Evolutionary conservation across 1,140 invertebrate species (phyloP).

Genomic region (Brachionus asplanchnoidis): DNA sequence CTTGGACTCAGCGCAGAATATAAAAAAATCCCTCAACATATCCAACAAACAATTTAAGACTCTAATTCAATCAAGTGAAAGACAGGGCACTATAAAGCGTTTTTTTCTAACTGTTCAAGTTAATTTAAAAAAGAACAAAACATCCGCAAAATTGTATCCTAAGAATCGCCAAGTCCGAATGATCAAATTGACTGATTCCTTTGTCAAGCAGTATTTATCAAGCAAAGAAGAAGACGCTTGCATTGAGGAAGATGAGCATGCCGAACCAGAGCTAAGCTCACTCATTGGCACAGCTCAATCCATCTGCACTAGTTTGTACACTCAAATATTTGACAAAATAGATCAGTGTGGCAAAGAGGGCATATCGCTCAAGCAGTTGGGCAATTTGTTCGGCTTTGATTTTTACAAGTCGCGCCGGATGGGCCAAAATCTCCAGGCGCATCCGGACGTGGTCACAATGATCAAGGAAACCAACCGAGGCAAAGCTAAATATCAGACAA

Average conservation of each 20-base stretch:
- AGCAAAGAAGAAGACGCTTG: neutral
- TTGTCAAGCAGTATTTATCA: neutral
- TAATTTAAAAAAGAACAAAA: conserved; percentile 19
- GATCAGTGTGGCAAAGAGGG: conserved; percentile 21
- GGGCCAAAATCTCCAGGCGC: neutral
- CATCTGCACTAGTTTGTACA: neutral
- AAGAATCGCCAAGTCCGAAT: neutral
- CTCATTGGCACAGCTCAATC: neutral
- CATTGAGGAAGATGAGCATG: neutral
- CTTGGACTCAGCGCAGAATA: neutral
- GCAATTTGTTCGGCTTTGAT: conserved; percentile 24
- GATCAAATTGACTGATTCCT: conserved; percentile 6
- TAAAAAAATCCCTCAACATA: neutral
- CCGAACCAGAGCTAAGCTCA: neutral
- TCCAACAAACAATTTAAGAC: conserved; percentile 30
- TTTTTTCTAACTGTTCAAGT: neutral
- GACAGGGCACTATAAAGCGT: conserved; percentile 1
- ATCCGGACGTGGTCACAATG: conserved; percentile 29
- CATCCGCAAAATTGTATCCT: neutral
- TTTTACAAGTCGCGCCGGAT: conserved; percentile 33
- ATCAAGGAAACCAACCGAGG: conserved; percentile 38
- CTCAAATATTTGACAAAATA: conserved; percentile 35
- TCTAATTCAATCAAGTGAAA: neutral
- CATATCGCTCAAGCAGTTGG: conserved; percentile 32
- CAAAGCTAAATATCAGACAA: conserved; percentile 39